Base-by-base conservation (phyloP, 2,797 vertebrate genomes). In the Cirrhinus mrigala region DNA sequence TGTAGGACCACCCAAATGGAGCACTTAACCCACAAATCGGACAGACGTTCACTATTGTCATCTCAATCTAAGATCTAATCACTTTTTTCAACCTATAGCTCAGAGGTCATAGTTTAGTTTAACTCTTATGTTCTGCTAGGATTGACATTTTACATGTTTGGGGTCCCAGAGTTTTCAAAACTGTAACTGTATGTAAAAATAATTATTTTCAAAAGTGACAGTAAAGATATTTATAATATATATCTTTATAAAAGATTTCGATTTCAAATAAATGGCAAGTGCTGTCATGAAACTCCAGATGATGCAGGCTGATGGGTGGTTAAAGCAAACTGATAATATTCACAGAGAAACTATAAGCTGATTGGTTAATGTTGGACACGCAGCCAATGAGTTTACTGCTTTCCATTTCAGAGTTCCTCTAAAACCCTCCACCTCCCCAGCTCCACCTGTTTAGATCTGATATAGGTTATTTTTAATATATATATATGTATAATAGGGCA, bases 1-100 rank as follows among this genome's bases (percentile, higher is more conserved):
- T 87, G 86, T 58, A 5, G 90, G 95, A 95, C 95, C 95, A 95
- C 95, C 94, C 95, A 94, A 89, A 91, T 88, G 69, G 86, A 89
- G 64, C 68, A 79, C 82, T 79, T 87, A 87, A 87, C 68, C 44
- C 83, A 73, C 90, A 90, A 92, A 88, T 90, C 86, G 76, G 73
- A 74, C 82, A 89, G 33, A 27, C 81, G 76, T 75, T 81, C 54
- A 73, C 84, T 74, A 85, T 81, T 79, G 52, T 88, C 71, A 66
- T 86, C 46, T 60, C 22, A 87, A 84, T 80, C 64, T 81, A 88
- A 86, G 79, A 81, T 84, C 44, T 69, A 89, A 87, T 79, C 69
- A 87, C 58, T 79, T 83, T 24, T 70, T 69, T 75, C 24, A 37
- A 58, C 29, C 22, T 70, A 15, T 58, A n/a, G 3, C 20, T 12